Base-by-base conservation (phyloP, 2,797 vertebrate species). In the Gobio occitaniae region DNA sequence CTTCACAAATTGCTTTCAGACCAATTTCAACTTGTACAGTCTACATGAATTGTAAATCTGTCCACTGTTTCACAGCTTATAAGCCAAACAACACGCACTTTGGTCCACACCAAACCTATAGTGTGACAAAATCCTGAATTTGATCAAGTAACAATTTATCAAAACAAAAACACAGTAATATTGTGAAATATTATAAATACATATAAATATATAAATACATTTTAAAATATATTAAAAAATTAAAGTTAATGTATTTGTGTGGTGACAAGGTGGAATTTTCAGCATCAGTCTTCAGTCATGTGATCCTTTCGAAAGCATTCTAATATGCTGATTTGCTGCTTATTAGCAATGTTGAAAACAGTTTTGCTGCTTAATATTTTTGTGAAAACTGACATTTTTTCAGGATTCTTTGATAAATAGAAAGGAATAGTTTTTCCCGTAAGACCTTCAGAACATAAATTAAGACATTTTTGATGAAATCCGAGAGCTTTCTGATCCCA, bases 1-100 rank as follows among this genome's bases (percentile, higher is more conserved):
- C 32, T 17, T 17, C 16, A 16, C 15, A 44, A 21, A 41, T 21
- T 77, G 21, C 36, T 61, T 59, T 41, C 36, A 77, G 54, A 3
- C 2, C 36, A 59, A 38, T 38, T 77, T 77, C 2, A 77, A 56
- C 36, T 19, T 2, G 8, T 59, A 77, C 8, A 41, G 36, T 77
- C 75, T 77, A 41, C 74, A 77, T 52, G 5, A 59, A 59, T 56
- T 59, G 29, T 12, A 36, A n/a, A 32, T 71, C n/a, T 70, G n/a
- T 44, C 15, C 9, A 3, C 25, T 32, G 17, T 74, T 52, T 52
- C 29, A 76, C 11, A n/a, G 12, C 3, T 59, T 76, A 21, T n/a
- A 9, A 10, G 21, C 3, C 19, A 75, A 41, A 13, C 3, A 76
- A 7, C 50, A 21, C 21, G 17, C 56, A 61, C 21, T 61, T 61